Base-by-base conservation (phyloP, 2,888 invertebrate genomes). In the Stenchaetothrips biformis region DNA sequence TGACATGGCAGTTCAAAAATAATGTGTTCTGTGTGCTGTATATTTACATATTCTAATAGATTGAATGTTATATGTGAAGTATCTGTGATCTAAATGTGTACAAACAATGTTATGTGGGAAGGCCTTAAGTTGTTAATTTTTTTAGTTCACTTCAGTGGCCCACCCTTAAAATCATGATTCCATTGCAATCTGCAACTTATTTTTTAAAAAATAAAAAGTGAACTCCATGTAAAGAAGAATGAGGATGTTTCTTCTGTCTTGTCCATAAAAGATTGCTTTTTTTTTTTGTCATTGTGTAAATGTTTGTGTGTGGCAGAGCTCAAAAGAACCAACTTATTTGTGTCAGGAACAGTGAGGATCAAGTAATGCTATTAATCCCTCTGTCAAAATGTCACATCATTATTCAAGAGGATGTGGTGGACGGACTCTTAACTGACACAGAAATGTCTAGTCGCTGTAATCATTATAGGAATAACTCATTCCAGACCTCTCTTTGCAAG, bases 31-130 rank as follows among this genome's bases (percentile, higher is more conserved):
- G 25, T 74, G 21, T 74, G 67, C 25, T 74, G 67, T 21, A 74
- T 74, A 25, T 37, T 37, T 74, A 74, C 21, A 74, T 74, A 74
- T 21, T 74, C 67, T 25, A 21, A 21, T 74, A 74, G 25, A 74
- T 25, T 74, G 67, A 25, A 74, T 74, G 67, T 74, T 74, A 74
- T 21, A 74, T 25, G 53, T 18, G 67, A 74, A 25, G 67, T 74
- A 74, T 74, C 67, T 74, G 67, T 74, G 67, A 74, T 74, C 67
- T 74, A 74, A 74, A 74, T 74, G 67, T 74, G 67, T 74, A 74
- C 67, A 74, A 74, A 74, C 11, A 25, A 74, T 74, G 67, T 74
- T 74, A 74, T 74, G 67, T 25, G 67, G 25, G 25, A 74, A 25
- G 67, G 25, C 67, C 67, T 25, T n/a, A 11, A 21, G 67, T 74